Evolutionary conservation across 2,797 vertebrate genomes (phyloP).

Genomic region (Acrossocheilus fasciatus): DNA sequence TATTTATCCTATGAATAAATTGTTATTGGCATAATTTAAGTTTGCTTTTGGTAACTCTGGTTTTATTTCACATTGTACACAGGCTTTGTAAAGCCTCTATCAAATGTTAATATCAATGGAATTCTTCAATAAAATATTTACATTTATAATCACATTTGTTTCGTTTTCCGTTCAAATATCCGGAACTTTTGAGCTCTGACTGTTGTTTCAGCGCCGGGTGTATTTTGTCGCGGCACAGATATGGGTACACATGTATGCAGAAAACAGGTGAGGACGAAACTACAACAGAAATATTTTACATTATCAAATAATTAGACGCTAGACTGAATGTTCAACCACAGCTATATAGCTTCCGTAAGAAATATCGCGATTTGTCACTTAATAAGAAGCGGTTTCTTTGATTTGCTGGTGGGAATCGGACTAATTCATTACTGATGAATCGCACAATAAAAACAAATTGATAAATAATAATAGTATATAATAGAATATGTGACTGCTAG

Average conservation of each 20-base stretch:
- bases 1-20: slow-evolving; percentile 70
- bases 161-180: background rate
- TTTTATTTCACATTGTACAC: background rate
- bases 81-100: slow-evolving; percentile 36
- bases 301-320: background rate
- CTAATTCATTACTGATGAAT: background rate
- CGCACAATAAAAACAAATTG: background rate
- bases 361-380: fast-evolving
- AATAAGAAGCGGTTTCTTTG: background rate
- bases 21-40: slow-evolving; percentile 14
- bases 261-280: slow-evolving; percentile 62
- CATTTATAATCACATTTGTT: background rate
- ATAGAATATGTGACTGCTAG: no score
- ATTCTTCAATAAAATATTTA: slow-evolving; percentile 49
- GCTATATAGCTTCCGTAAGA: no score
- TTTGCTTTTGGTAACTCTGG: slow-evolving; percentile 9
- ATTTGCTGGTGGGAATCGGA: background rate
- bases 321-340: background rate
- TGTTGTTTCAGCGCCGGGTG: slow-evolving; percentile 52
- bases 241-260: slow-evolving; percentile 61
- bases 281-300: no score
- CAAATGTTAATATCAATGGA: background rate
- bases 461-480: background rate
- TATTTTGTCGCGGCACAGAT: slow-evolving; percentile 64
- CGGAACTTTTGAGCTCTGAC: slow-evolving; percentile 66